phyloP scores from a whole-genome alignment of 2,888 invertebrate genomes.

The Pardosa pseudoannulata region DNA sequence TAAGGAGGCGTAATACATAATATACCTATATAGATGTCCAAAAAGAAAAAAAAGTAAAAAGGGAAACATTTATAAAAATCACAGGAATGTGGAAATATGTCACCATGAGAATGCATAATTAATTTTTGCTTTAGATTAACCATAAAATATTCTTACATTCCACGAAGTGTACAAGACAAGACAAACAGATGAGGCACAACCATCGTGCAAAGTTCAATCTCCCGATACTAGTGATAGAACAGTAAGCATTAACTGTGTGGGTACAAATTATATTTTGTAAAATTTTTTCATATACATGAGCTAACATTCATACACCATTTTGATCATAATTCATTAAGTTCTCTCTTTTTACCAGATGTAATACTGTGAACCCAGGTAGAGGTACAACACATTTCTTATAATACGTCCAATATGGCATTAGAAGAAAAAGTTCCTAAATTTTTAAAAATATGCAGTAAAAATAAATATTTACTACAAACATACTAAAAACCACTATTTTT shows the following conservation, averaged over 20 bases:
- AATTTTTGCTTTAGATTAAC: slow-evolving; percentile 35
- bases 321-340: no score
- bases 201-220: slow-evolving; percentile 37
- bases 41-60: slow-evolving; percentile 41
- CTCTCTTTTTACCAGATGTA: no score
- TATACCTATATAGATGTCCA: slow-evolving; percentile 17
- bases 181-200: slow-evolving; percentile 62
- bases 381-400: no score
- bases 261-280: neutral
- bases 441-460: no score
- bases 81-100: slow-evolving; percentile 56
- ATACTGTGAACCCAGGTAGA: no score
- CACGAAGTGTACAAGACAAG: slow-evolving; percentile 35
- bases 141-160: slow-evolving; percentile 50
- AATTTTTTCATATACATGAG: neutral
- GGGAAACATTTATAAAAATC: slow-evolving; percentile 54
- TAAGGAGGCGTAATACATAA: neutral
- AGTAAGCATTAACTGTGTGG: slow-evolving; percentile 16
- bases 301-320: neutral
- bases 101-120: slow-evolving; percentile 40
- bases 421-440: no score
- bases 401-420: no score
- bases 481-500: no score
- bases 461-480: no score
- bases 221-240: slow-evolving; percentile 28